These are phyloP conservation scores for Agrotis exclamationis DNA, from an alignment of 2,888 invertebrate species.

Conservation along the genomic window DNA sequence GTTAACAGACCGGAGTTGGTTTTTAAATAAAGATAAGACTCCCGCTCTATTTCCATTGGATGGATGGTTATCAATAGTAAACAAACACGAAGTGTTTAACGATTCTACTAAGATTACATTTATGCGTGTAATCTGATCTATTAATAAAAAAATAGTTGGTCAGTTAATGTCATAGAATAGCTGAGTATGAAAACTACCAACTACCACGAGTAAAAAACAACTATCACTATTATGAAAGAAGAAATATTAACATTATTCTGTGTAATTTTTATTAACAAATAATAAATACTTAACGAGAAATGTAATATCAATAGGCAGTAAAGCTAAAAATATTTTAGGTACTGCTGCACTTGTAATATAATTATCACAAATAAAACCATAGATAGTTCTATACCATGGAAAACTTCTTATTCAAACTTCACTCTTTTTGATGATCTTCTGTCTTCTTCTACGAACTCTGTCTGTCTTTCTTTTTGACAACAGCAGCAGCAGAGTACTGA, in stretches of 20 bases:
- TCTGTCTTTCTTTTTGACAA: conserved; percentile 70
- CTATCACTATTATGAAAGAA: too few relatives aligned
- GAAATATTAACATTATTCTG: not conserved
- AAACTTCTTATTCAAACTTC: conserved; percentile 82
- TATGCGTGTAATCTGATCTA: conserved; percentile 14
- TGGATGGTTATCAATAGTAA: conserved; percentile 1
- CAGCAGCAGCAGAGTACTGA: conserved; percentile 83
- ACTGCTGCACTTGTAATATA: conserved; percentile 13
- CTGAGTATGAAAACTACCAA: conserved; percentile 5
- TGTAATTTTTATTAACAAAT: conserved; percentile 41
- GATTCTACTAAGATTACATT: conserved; percentile 16
- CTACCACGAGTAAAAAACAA: too few relatives aligned
- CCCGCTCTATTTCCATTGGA: conserved; percentile 18
- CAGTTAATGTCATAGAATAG: not conserved
- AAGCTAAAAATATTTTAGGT: conserved; percentile 29
- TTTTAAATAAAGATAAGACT: conserved; percentile 48
- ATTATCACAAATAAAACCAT: conserved; percentile 3
- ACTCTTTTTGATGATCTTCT: conserved; percentile 82
- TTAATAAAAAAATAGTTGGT: not conserved
- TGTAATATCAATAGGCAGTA: conserved; percentile 21
- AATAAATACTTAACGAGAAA: conserved; percentile 53
- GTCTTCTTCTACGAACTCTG: conserved; percentile 71
- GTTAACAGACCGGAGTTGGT: not conserved
- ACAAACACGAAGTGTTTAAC: conserved; percentile 1
- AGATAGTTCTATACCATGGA: not conserved